phyloP scores from a whole-genome alignment of 37 sponge, comb jelly and placozoan genomes.

The Beroe forskalii region DNA sequence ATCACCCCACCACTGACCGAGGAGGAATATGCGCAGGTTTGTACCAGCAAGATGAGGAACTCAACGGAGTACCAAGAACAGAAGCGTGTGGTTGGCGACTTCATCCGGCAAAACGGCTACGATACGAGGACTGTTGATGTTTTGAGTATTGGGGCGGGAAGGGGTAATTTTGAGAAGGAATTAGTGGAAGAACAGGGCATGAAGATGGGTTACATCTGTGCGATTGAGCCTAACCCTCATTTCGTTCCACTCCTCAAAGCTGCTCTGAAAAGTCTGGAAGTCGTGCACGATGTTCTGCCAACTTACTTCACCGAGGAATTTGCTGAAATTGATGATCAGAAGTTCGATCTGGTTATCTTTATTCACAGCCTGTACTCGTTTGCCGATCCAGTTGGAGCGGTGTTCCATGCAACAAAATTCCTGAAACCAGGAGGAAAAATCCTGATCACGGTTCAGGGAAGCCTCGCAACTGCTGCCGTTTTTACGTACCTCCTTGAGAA shows the following conservation, averaged over 20 bases:
- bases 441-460: not conserved
- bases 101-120: not conserved
- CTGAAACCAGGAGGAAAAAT: constrained; percentile 9
- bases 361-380: not conserved
- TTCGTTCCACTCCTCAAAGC: not conserved
- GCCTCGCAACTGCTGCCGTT: not conserved
- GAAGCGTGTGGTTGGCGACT: not conserved
- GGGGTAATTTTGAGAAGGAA: constrained; percentile 9
- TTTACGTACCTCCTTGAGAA: not conserved
- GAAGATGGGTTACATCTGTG: not conserved
- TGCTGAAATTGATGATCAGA: not conserved
- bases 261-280: not conserved
- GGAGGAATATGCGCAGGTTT: not conserved
- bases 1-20: not conserved
- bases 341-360: not conserved
- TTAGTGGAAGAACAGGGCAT: not conserved
- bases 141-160: not conserved
- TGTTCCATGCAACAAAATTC: not conserved
- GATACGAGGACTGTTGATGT: not conserved
- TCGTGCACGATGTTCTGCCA: not conserved
- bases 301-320: not conserved
- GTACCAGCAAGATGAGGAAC: not conserved
- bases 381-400: not conserved
- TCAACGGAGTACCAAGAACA: not conserved
- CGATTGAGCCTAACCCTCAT: not conserved